Conservation (phyloP, 2,888 invertebrate genomes). For the Nemotelus nigrinus region DNA sequence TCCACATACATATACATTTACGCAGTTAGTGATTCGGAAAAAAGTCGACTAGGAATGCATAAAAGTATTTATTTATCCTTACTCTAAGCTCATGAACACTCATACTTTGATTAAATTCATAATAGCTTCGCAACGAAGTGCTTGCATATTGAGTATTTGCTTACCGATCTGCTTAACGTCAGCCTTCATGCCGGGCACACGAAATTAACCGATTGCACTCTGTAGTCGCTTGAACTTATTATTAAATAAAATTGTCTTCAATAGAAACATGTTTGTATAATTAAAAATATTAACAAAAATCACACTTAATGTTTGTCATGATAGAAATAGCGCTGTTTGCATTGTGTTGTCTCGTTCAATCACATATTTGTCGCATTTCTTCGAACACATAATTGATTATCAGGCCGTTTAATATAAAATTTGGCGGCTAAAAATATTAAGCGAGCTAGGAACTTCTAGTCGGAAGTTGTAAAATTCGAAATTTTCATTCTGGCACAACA, state of each 20-base stretch:
- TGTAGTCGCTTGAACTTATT: neutral
- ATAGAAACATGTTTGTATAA: neutral
- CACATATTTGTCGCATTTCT: no score
- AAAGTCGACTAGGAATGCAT: slow-evolving; percentile 49
- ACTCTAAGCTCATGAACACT: slow-evolving; percentile 12
- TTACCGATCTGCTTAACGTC: neutral
- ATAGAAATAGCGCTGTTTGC: no score
- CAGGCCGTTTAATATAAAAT: no score
- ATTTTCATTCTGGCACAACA: no score
- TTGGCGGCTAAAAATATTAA: no score
- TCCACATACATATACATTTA: neutral
- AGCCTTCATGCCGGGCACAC: neutral
- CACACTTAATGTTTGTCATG: neutral
- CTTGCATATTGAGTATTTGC: slow-evolving; percentile 17
- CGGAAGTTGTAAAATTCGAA: no score
- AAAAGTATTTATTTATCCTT: slow-evolving; percentile 34
- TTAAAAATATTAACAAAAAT: neutral
- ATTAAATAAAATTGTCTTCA: neutral
- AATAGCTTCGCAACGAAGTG: neutral
- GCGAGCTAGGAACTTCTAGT: no score
- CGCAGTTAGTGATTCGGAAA: neutral
- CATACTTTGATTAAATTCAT: neutral
- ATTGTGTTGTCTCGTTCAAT: no score
- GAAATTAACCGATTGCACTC: slow-evolving; percentile 14
- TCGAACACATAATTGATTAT: no score